Conservation (phyloP, 2,797 vertebrate genomes). For the Tragopan temminckii region DNA sequence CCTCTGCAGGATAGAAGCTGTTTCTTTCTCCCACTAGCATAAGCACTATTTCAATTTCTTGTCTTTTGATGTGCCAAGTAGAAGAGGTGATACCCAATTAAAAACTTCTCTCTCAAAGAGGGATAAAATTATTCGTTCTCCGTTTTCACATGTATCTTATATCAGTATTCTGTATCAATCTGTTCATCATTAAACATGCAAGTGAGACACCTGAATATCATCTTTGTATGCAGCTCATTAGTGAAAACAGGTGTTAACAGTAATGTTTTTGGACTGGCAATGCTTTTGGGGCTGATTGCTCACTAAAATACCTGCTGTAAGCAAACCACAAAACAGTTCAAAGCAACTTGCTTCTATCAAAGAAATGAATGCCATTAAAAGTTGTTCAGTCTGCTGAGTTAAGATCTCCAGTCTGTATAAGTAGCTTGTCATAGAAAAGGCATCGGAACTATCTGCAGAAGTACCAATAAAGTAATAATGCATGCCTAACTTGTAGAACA, state of each 20-base stretch:
- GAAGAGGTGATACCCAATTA: background rate
- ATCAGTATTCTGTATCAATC: background rate
- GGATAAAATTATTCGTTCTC: background rate
- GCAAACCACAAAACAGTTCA: background rate
- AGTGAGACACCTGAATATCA: background rate
- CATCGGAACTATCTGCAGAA: background rate
- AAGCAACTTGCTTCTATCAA: background rate
- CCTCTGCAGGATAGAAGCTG: background rate
- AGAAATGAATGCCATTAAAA: background rate
- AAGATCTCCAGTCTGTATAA: background rate
- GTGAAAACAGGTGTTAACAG: background rate
- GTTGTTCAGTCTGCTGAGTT: background rate
- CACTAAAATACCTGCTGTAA: background rate
- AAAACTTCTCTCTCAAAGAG: background rate
- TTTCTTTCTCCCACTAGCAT: background rate
- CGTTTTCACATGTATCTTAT: background rate
- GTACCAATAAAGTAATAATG: background rate
- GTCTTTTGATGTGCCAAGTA: background rate
- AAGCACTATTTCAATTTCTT: background rate
- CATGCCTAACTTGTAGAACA: background rate
- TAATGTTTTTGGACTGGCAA: background rate
- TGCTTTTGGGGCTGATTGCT: background rate
- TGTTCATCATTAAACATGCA: background rate
- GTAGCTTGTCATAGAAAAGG: background rate
- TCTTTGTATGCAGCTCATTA: background rate